phyloP scores from a whole-genome alignment of 2,113 vertebrate genomes.

The Sterna hirundo region DNA sequence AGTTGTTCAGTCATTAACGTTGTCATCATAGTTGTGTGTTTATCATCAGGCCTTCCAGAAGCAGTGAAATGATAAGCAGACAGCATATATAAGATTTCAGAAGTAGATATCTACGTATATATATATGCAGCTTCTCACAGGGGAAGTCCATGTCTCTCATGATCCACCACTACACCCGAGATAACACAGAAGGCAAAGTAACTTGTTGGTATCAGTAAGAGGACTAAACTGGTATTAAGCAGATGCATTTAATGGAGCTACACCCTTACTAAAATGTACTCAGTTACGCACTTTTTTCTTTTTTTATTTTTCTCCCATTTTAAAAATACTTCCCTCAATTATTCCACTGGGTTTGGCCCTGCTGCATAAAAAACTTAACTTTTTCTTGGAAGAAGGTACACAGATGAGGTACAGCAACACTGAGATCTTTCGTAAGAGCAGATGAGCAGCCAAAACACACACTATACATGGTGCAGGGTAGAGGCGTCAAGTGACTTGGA shows the following conservation, averaged over 20 bases:
- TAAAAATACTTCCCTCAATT: background rate
- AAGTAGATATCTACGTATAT: background rate
- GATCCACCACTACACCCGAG: background rate
- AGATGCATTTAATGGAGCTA: background rate
- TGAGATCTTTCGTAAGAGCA: background rate
- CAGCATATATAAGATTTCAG: background rate
- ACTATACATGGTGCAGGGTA: background rate
- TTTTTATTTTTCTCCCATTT: background rate
- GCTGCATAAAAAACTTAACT: background rate
- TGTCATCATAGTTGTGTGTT: background rate
- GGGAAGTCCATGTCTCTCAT: background rate
- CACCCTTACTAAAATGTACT: background rate
- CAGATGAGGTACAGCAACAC: background rate
- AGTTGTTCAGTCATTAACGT: background rate
- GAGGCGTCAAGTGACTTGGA: background rate
- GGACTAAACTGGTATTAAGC: background rate
- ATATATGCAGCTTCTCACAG: background rate
- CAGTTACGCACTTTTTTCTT: background rate
- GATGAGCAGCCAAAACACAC: background rate
- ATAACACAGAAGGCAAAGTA: background rate
- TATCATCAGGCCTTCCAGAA: background rate
- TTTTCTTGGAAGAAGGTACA: background rate
- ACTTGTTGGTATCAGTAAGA: background rate
- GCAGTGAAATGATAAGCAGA: background rate
- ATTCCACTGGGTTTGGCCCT: background rate